phyloP scores from a whole-genome alignment of 2,888 invertebrate species.

The Drosophila picticornis region DNA sequence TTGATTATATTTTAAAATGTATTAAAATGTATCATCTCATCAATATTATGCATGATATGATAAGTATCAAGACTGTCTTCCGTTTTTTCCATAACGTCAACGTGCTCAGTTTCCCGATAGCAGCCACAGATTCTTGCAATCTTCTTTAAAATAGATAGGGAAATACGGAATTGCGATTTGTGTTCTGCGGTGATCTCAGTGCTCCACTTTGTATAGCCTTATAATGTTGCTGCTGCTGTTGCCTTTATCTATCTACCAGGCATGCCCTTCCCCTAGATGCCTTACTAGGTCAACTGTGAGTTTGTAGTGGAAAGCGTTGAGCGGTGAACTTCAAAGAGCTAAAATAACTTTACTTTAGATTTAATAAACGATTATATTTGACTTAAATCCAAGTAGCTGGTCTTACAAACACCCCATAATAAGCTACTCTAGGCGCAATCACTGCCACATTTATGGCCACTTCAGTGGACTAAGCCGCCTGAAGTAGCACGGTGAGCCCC shows the following conservation, averaged over 20 bases:
- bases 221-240: slow-evolving; percentile 3
- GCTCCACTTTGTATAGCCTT: background rate
- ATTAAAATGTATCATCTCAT: background rate
- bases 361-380: slow-evolving; percentile 76
- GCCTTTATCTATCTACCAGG: slow-evolving; percentile 12
- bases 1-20: background rate
- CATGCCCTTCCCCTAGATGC: slow-evolving; percentile 43
- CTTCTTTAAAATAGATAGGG: background rate
- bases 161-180: background rate
- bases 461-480: slow-evolving; percentile 53
- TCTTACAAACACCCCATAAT: slow-evolving; percentile 44
- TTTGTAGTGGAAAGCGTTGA: slow-evolving; percentile 3
- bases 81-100: background rate
- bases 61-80: background rate
- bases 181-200: background rate
- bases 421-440: slow-evolving; percentile 66
- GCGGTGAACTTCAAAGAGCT: slow-evolving; percentile 65
- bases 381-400: slow-evolving; percentile 68
- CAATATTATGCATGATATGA: background rate
- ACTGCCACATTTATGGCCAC: slow-evolving; percentile 66
- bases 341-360: slow-evolving; percentile 78
- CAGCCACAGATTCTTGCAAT: background rate
- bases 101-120: background rate
- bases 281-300: slow-evolving; percentile 52
- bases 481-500: slow-evolving; percentile 41